A percentile compares a stretch with the other conserved stretches of the same genome.
phyloP scores from a whole-genome alignment of 2,113 vertebrate genomes.

The Grammomys surdaster region DNA sequence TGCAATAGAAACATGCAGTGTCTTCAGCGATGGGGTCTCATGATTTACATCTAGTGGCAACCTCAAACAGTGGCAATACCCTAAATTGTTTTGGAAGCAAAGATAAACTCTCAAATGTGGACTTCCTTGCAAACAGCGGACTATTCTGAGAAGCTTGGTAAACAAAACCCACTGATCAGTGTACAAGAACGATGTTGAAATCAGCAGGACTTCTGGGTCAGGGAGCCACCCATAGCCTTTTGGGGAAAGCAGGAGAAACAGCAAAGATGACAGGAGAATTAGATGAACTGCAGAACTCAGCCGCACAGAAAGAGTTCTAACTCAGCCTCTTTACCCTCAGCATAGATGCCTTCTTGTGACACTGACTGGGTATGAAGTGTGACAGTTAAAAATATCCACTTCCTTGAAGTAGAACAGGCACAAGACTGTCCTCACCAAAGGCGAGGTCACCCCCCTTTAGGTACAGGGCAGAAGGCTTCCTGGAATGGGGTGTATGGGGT shows the following conservation, averaged over 20 bases:
- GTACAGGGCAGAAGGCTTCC: rapidly evolving
- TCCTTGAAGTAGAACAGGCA: neutral
- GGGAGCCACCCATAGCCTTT: neutral
- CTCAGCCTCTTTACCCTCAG: neutral
- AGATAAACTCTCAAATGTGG: neutral
- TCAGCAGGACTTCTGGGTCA: neutral
- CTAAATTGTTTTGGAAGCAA: neutral
- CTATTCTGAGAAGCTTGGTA: conserved; percentile 38
- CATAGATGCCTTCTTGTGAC: neutral
- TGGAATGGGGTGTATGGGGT: neutral
- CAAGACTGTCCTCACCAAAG: neutral
- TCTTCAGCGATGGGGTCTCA: neutral
- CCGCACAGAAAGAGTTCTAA: neutral
- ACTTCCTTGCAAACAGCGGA: conserved; percentile 1
- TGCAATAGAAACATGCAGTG: no score
- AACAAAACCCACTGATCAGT: neutral
- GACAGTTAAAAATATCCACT: neutral
- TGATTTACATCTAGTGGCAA: neutral
- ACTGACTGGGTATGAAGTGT: neutral
- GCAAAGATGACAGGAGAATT: neutral
- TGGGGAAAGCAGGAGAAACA: neutral
- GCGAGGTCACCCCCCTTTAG: neutral
- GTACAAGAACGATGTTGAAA: neutral
- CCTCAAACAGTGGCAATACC: neutral
- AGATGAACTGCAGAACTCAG: neutral